Base-by-base conservation (phyloP, 2,113 vertebrate species). In the Brienomyrus brachyistius region DNA sequence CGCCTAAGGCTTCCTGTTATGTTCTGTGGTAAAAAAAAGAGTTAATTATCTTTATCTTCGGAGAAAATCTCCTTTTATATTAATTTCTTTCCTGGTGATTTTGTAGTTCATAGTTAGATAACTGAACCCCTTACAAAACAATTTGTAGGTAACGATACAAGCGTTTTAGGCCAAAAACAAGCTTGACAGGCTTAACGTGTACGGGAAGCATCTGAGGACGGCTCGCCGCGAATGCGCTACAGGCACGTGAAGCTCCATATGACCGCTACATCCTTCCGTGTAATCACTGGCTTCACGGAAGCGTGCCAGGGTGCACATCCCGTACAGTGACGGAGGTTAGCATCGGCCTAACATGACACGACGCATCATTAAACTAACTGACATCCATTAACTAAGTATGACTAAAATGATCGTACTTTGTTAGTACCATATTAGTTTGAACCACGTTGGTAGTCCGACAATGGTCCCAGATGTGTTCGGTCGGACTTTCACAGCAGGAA, bases 1-100 rank as follows among this genome's bases (percentile, higher is more conserved):
- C 27, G 83, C 83, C 83, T 86, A 86, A 86, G 48, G 83, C 48
- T 86, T 86, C 47, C 21, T 86, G 48, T 50, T 86, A 51, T 86
- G 83, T 86, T 86, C n/a, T 50, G 83, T 48, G 83, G 83, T 51
- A 15, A 27, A 51, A 31, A 86, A 86, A 80, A 43, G 35, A 43
- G 35, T 43, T 43, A 80, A 80, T 80, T 86, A 48, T 13, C 4
- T 86, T 86, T 86, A 86, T 86, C 83, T 51, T 27, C 83, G 51
- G 83, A 50, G 45, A 86, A 17, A 51, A 86, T 50, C 83, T 86
- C 45, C 23, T 86, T 51, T 50, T 45, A 51, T 86, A 27, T 86
- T 48, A 27, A 48, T 27, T 50, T 86, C n/a, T 27, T 27, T 86
- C 11, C 48, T 48, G 47, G 10, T 86, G 45, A 50, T 86, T 86